A percentile compares a stretch with the other conserved stretches of the same genome.
These are phyloP conservation scores for Trachelipus rathkii DNA, from an alignment of 1,140 invertebrate species.

Conservation along the genomic window DNA sequence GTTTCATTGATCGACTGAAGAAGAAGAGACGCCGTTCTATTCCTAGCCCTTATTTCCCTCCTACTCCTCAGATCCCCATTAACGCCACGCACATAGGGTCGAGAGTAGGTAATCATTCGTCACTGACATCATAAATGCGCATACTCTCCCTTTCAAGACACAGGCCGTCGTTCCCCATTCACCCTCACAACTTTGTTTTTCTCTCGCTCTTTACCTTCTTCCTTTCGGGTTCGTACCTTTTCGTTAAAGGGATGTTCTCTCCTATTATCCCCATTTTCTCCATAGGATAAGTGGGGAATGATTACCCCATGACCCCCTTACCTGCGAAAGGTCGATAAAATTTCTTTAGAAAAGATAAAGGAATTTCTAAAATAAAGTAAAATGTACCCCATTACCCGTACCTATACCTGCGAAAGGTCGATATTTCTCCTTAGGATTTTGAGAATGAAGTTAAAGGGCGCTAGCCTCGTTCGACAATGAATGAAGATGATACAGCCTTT, in stretches of 20 bases:
- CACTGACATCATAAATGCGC: too few species aligned
- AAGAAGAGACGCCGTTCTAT: background rate
- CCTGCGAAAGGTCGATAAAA: background rate
- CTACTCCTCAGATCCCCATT: background rate
- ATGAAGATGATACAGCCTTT: background rate
- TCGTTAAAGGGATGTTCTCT: background rate
- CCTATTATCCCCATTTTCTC: conserved; percentile 23
- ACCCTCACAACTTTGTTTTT: background rate
- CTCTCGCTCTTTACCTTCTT: background rate
- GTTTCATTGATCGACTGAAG: background rate
- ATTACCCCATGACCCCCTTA: background rate
- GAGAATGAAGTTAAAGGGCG: too few species aligned
- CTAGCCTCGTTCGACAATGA: too few species aligned
- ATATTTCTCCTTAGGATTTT: too few species aligned
- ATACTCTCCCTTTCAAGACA: background rate
- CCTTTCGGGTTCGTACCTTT: background rate
- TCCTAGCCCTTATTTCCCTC: background rate
- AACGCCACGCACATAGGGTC: background rate
- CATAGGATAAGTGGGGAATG: background rate
- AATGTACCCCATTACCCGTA: too few species aligned
- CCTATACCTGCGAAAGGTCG: too few species aligned
- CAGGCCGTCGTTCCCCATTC: background rate
- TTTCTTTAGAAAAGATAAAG: too few species aligned
- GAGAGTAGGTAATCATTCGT: conserved; percentile 1
- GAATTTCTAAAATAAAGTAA: too few species aligned